Evolutionary conservation across 2,888 invertebrate genomes (phyloP).

Genomic region (Boloria euphrosyne): DNA sequence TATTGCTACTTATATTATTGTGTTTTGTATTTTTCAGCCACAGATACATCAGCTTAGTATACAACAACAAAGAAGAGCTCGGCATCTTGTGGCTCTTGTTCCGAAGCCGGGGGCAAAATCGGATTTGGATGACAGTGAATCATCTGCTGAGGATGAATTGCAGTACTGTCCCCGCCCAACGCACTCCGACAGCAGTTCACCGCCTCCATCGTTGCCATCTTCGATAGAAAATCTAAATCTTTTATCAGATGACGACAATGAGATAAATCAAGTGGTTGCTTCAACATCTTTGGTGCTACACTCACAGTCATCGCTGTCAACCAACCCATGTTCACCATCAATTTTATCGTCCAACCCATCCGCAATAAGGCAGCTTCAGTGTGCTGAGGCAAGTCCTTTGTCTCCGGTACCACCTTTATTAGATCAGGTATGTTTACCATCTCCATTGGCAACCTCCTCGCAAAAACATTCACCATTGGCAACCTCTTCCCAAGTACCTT

Average conservation of each 20-base stretch:
- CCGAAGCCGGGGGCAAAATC: constrained; percentile 35
- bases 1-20: constrained; percentile 2
- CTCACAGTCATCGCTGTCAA: constrained; percentile 14
- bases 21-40: neutral
- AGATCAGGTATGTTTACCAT: neutral
- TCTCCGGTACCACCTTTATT: constrained; percentile 12
- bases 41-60: neutral
- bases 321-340: constrained; percentile 13
- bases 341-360: constrained; percentile 16
- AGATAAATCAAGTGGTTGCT: constrained; percentile 20
- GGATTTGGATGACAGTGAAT: constrained; percentile 30
- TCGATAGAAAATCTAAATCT: constrained; percentile 31
- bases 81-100: constrained; percentile 30
- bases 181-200: constrained; percentile 36
- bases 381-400: constrained; percentile 2
- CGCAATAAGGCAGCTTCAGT: constrained; percentile 6
- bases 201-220: constrained; percentile 35
- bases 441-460: too few relatives aligned
- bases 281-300: constrained; percentile 1
- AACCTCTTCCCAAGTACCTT: neutral
- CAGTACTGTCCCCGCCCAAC: constrained; percentile 19
- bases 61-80: constrained; percentile 18
- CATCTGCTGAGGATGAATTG: constrained; percentile 25
- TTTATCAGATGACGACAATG: constrained; percentile 23
- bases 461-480: too few relatives aligned